Evolutionary conservation across 2,888 invertebrate genomes (phyloP).

Genomic region (Noctua fimbriata): DNA sequence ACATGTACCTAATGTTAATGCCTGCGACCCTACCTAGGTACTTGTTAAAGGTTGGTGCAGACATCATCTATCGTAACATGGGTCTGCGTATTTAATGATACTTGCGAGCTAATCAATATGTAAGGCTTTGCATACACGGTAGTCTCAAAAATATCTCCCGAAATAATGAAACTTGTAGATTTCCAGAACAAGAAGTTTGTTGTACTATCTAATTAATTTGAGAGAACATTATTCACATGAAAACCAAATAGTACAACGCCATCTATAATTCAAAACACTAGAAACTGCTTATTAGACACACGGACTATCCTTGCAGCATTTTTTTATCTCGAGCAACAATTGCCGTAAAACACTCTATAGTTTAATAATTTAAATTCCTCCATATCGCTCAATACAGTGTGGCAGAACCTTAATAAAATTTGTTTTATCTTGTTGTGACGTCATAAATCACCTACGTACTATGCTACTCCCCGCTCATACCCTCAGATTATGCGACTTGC

Average conservation of each 20-base stretch:
- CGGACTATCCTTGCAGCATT: neutral
- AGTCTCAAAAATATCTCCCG: neutral
- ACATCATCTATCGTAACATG: conserved; percentile 9
- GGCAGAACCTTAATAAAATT: neutral
- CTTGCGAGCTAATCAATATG: neutral
- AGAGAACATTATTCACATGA: neutral
- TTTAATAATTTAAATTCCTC: neutral
- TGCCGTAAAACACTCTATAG: neutral
- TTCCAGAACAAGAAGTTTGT: neutral
- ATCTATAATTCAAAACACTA: neutral
- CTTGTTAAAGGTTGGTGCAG: conserved; percentile 12
- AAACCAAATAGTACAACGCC: neutral
- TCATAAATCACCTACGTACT: neutral
- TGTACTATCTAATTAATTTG: neutral
- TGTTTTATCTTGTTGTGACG: neutral
- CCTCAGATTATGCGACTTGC: neutral
- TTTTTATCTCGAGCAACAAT: neutral
- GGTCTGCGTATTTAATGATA: neutral
- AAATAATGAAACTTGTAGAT: neutral
- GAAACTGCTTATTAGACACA: neutral
- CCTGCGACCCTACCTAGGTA: conserved; percentile 23
- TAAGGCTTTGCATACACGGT: neutral
- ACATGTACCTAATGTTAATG: conserved; percentile 29
- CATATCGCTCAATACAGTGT: neutral
- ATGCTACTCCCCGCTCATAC: neutral